A percentile compares a stretch with the other conserved stretches of the same genome.
These are phyloP conservation scores for Eidolon dupreanum DNA, from an alignment of 2,797 vertebrate species.

Conservation along the genomic window DNA sequence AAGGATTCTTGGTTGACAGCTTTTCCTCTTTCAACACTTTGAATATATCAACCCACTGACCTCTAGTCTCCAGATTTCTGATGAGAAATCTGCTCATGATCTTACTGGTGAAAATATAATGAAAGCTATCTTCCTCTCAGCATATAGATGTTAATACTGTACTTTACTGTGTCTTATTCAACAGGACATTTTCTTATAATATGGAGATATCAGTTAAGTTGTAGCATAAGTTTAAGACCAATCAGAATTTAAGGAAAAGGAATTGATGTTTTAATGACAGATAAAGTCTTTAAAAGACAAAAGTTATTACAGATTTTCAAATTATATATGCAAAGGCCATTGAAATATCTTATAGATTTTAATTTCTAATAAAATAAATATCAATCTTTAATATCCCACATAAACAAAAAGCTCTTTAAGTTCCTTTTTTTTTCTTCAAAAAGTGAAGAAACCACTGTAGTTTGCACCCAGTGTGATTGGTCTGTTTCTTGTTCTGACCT, in stretches of 20 bases:
- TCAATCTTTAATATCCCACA: not conserved
- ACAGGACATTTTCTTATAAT: not conserved
- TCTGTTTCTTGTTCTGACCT: no score
- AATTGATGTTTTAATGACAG: not conserved
- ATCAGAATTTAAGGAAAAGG: not conserved
- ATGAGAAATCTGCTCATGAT: not conserved
- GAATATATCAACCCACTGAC: not conserved
- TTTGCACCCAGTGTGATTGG: no score
- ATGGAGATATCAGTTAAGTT: not conserved
- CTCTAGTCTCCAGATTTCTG: not conserved
- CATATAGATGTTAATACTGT: not conserved
- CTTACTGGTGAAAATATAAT: not conserved
- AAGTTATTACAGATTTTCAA: not conserved
- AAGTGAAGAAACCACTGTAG: not conserved
- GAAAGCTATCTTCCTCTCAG: not conserved
- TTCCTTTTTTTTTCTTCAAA: not conserved
- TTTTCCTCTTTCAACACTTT: not conserved
- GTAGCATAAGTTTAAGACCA: no score
- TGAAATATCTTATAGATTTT: no score
- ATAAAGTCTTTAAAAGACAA: not conserved
- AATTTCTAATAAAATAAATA: not conserved
- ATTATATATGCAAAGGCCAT: not conserved
- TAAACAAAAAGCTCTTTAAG: not conserved
- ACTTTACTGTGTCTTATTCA: not conserved
- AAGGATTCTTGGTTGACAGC: not conserved